Base-by-base conservation (phyloP, 2,888 invertebrate species). In the Rotaria socialis region DNA sequence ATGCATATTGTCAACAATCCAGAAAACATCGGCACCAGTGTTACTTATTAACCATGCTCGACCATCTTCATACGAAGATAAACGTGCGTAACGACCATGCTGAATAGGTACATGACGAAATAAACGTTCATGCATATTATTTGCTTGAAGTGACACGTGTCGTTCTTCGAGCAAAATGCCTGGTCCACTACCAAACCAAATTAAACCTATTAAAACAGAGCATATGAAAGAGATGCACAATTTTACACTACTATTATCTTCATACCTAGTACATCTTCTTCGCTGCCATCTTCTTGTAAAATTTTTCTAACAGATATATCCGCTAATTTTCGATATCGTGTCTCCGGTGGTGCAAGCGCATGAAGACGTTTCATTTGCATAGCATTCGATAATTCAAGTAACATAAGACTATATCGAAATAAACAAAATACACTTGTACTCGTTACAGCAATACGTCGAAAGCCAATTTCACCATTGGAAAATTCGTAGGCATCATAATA, bases 301-400 rank as follows among this genome's bases (percentile, higher is more conserved):
- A 27, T 27, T 27, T 67, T 67, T 27, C 67, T 35, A 41, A 67
- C 67, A 4, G 67, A 67, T 27, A 67, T 67, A 67, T 67, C 67
- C 16, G 27, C 35, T 35, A 67, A 67, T 67, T 67, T 27, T 67
- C 67, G 67, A 67, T 67, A 67, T 16, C 35, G 16, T 67, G 35
- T 19, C 4, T 27, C 35, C 16, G 67, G 67, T 41, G 27, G 27
- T 67, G 67, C 67, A 35, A 67, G 67, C 35, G 67, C 67, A 67
- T 67, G 67, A 67, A 67, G 67, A 67, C 67, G 67, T 67, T 67
- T 67, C 67, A 67, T 67, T 67, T 67, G 67, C 67, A 67, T 67
- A 10, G 67, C 35, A 67, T 67, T 27, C 24, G 67, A 35, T 67
- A 67, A 19, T 67, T 67, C 67, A 35, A 67, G 67, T 67, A 67